Evolutionary conservation across 2,113 vertebrate genomes (phyloP).

Genomic region (Porphyrio hochstetteri): DNA sequence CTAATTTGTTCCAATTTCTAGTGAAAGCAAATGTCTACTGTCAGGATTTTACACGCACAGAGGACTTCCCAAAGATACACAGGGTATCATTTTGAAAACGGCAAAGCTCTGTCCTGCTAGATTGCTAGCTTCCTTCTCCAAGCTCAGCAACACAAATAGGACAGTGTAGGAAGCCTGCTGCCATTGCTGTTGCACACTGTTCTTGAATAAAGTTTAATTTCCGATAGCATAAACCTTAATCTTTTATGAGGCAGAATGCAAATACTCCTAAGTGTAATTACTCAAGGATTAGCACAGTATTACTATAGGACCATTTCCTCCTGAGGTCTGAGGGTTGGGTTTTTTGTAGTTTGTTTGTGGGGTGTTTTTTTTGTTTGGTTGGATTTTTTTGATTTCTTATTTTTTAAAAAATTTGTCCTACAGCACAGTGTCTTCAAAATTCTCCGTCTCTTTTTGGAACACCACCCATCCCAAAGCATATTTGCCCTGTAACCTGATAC

Average conservation of each 20-base stretch:
- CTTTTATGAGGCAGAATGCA: neutral
- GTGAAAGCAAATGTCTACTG: neutral
- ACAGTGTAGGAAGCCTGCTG: neutral
- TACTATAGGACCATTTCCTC: neutral
- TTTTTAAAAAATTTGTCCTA: neutral
- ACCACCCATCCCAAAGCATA: neutral
- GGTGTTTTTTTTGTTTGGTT: no score
- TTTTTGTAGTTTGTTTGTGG: neutral
- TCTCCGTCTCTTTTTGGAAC: neutral
- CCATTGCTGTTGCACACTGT: neutral
- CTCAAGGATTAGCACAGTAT: neutral
- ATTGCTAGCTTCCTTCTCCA: neutral
- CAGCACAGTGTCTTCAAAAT: neutral
- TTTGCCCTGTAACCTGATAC: neutral
- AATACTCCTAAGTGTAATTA: neutral
- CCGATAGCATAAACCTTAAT: neutral
- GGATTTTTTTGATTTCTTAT: neutral
- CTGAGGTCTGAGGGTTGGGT: no score
- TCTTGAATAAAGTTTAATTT: neutral
- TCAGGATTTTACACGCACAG: neutral
- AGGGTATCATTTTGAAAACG: neutral
- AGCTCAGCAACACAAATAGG: neutral
- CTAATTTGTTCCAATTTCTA: neutral
- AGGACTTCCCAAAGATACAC: neutral
- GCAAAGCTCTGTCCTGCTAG: neutral